A percentile compares a stretch with the other conserved stretches of the same genome.
Conservation (phyloP, 2,113 vertebrate species). For the Nesospiza acunhae region DNA sequence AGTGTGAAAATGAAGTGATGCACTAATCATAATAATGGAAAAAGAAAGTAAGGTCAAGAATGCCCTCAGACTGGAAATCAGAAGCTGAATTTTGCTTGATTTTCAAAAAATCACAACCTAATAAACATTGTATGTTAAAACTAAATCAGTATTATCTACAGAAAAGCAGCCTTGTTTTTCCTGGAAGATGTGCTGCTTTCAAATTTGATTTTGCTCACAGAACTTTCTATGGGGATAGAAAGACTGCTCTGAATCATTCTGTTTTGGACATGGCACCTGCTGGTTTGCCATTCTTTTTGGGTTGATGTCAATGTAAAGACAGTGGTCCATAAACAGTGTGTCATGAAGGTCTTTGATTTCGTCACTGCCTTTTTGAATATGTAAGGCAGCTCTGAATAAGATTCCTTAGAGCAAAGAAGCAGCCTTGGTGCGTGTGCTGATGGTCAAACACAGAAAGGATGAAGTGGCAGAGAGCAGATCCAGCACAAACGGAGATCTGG, state of each 20-base stretch:
- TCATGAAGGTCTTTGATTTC: neutral
- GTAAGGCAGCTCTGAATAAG: neutral
- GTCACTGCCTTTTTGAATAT: neutral
- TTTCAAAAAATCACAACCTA: neutral
- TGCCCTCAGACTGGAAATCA: neutral
- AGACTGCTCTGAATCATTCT: neutral
- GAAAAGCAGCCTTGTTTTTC: neutral
- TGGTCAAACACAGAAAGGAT: neutral
- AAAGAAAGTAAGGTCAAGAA: neutral
- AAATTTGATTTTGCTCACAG: neutral
- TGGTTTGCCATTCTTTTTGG: neutral
- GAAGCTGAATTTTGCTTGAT: neutral
- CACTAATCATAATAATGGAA: neutral
- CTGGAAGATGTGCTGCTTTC: neutral
- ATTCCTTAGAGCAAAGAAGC: neutral
- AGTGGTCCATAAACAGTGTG: fast-evolving
- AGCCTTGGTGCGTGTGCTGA: neutral
- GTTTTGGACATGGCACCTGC: neutral
- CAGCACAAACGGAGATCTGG: neutral
- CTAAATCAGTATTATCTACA: neutral
- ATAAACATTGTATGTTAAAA: neutral
- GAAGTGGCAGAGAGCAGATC: neutral
- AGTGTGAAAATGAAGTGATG: neutral
- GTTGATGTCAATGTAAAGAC: fast-evolving
- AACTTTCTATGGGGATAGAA: neutral